A percentile compares a stretch with the other conserved stretches of the same genome.
Conservation (phyloP, 2,113 vertebrate genomes). For the Nesospiza acunhae region DNA sequence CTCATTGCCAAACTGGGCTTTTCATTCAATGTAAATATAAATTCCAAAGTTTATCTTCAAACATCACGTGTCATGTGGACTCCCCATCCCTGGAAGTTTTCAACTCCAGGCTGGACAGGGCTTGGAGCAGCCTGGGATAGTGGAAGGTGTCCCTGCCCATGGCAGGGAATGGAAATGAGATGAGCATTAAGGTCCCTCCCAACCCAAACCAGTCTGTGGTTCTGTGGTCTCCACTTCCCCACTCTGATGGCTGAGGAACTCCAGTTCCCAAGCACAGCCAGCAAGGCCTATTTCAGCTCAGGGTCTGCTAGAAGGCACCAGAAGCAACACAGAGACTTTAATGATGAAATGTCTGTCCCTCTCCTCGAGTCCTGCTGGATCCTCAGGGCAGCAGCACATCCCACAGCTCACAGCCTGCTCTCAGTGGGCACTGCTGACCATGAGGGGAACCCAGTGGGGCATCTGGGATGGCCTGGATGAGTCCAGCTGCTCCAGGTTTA, state of each 20-base stretch:
- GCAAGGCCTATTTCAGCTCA: neutral
- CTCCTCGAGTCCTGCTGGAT: neutral
- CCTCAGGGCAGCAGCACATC: neutral
- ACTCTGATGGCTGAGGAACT: fast-evolving
- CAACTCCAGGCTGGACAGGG: neutral
- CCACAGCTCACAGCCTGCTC: neutral
- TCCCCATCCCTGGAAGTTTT: neutral
- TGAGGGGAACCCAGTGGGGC: fast-evolving
- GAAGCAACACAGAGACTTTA: neutral
- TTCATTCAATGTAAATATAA: neutral
- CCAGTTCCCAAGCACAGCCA: neutral
- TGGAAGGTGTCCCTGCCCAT: neutral
- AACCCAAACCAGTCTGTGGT: neutral
- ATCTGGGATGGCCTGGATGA: neutral
- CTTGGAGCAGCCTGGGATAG: neutral
- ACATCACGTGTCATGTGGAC: fast-evolving
- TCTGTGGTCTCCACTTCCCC: neutral
- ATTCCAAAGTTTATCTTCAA: neutral
- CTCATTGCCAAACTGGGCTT: neutral
- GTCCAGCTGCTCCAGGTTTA: neutral
- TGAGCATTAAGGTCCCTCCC: neutral
- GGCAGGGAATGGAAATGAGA: neutral
- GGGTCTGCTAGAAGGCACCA: neutral
- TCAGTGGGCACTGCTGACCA: fast-evolving
- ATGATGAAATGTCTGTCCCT: fast-evolving